phyloP scores from a whole-genome alignment of 2,113 vertebrate species.

The Siphamia tubifer region DNA sequence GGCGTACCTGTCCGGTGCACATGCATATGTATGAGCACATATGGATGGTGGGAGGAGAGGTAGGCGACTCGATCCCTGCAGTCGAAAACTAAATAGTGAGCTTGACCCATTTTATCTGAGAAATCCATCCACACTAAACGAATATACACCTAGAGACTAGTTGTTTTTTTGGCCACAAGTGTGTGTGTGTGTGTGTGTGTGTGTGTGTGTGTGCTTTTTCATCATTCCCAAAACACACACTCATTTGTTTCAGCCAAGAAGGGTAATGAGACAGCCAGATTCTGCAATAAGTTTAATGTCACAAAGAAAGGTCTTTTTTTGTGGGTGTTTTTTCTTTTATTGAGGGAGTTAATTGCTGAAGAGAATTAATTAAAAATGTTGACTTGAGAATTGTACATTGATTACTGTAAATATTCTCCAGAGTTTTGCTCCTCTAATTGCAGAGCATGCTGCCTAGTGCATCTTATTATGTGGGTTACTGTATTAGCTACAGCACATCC shows the following conservation, averaged over 20 bases:
- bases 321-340: slow-evolving; percentile 51
- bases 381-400: slow-evolving; percentile 63
- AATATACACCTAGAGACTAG: slow-evolving; percentile 3
- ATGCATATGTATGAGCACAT: slow-evolving; percentile 69
- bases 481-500: slow-evolving; percentile 26
- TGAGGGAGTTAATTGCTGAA: slow-evolving; percentile 64
- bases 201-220: not conserved
- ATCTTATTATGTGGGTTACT: slow-evolving; percentile 65
- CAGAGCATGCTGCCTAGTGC: slow-evolving; percentile 51
- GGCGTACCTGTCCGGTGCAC: slow-evolving; percentile 53
- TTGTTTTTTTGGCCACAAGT: slow-evolving; percentile 21
- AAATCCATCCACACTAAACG: slow-evolving; percentile 26
- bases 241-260: slow-evolving; percentile 55
- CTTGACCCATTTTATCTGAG: slow-evolving; percentile 59
- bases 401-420: slow-evolving; percentile 69
- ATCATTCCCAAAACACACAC: slow-evolving; percentile 45
- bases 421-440: slow-evolving; percentile 59
- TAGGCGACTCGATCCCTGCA: slow-evolving; percentile 49
- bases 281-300: slow-evolving; percentile 53
- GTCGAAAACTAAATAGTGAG: slow-evolving; percentile 44
- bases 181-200: not conserved
- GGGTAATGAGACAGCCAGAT: slow-evolving; percentile 52
- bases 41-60: slow-evolving; percentile 67
- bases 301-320: slow-evolving; percentile 59
- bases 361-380: slow-evolving; percentile 65